A percentile compares a stretch with the other conserved stretches of the same genome.
phyloP scores from a whole-genome alignment of 1,140 invertebrate species.

The Leptoteleia sp. region DNA sequence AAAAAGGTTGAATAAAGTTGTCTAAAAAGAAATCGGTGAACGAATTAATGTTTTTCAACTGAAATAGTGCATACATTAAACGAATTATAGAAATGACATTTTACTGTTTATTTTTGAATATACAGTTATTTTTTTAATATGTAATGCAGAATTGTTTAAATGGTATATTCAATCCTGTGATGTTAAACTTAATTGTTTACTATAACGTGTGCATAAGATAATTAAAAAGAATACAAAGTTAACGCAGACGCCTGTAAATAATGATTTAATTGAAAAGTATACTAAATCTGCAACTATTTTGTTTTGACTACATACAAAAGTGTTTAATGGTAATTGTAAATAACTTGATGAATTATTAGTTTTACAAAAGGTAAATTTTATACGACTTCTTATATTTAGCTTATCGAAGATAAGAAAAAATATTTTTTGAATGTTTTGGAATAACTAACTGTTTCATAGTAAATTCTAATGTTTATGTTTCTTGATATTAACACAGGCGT shows the following conservation, averaged over 20 bases:
- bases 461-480: too few relatives aligned
- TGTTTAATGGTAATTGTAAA: constrained; percentile 13
- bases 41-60: too few relatives aligned
- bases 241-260: constrained; percentile 57
- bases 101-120: too few relatives aligned
- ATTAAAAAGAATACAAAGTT: constrained; percentile 50
- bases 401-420: too few relatives aligned
- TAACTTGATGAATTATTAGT: constrained; percentile 15
- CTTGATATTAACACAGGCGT: too few relatives aligned
- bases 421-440: too few relatives aligned
- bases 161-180: constrained; percentile 49
- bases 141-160: constrained; percentile 32
- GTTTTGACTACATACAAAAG: constrained; percentile 27
- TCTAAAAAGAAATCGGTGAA: too few relatives aligned
- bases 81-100: too few relatives aligned
- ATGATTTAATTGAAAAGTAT: constrained; percentile 44
- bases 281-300: constrained; percentile 49
- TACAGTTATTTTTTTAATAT: constrained; percentile 1
- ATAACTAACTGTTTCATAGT: too few relatives aligned
- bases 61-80: too few relatives aligned
- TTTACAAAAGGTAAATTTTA: background rate
- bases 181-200: constrained; percentile 45
- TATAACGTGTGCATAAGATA: constrained; percentile 33
- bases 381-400: too few relatives aligned
- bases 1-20: too few relatives aligned